Conservation (phyloP, 2,113 vertebrate genomes). For the Lepus americanus region DNA sequence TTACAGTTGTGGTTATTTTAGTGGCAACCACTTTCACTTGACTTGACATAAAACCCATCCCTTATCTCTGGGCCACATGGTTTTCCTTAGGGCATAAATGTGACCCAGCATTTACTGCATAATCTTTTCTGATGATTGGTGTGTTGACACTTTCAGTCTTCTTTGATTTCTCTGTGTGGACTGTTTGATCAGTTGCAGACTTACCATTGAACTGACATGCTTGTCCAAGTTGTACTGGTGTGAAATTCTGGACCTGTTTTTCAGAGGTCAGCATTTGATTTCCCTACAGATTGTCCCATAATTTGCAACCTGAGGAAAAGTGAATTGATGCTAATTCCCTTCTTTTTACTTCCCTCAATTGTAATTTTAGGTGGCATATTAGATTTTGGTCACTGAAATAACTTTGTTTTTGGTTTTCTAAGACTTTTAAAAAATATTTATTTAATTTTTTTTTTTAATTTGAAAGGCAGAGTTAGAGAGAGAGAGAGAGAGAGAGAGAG, state of each 20-base stretch:
- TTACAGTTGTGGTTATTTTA: conserved; percentile 63
- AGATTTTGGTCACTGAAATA: not conserved
- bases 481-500: too few relatives aligned
- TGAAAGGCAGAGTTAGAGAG: too few relatives aligned
- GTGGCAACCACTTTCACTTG: conserved; percentile 47
- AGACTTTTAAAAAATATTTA: too few relatives aligned
- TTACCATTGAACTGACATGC: not conserved
- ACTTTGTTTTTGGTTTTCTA: too few relatives aligned
- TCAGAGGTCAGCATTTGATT: not conserved
- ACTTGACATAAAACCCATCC: conserved; percentile 49
- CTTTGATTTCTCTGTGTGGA: conserved; percentile 40
- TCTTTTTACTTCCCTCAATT: conserved; percentile 29
- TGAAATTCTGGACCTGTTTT: not conserved
- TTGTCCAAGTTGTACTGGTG: not conserved
- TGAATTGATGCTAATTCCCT: conserved; percentile 1
- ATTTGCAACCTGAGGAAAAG: not conserved
- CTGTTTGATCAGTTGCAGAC: not conserved
- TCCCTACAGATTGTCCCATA: not conserved
- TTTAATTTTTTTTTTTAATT: too few relatives aligned
- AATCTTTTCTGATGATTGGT: not conserved
- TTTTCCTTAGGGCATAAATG: conserved; percentile 30
- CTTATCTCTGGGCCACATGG: not conserved
- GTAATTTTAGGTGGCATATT: conserved; percentile 36
- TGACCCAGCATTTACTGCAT: not conserved
- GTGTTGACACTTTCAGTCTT: not conserved